These are phyloP conservation scores for Chromoteleia sp. DNA, from an alignment of 2,888 invertebrate species.

Conservation along the genomic window DNA sequence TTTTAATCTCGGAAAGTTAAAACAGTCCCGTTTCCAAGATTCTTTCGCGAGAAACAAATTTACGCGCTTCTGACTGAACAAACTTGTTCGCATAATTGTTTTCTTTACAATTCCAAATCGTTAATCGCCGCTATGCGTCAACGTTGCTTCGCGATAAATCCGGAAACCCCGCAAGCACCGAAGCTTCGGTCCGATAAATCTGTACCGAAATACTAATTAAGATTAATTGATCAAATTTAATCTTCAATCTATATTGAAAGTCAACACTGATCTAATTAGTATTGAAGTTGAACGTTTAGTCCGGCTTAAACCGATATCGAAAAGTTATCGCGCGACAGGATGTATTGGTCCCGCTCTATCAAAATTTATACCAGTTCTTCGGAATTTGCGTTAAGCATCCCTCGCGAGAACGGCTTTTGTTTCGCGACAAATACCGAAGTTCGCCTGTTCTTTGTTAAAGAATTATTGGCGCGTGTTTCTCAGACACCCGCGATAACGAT, in stretches of 20 bases:
- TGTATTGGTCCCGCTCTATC: conserved; percentile 20
- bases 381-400: conserved; percentile 11
- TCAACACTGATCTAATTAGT: conserved; percentile 49
- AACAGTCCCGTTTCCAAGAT: not conserved
- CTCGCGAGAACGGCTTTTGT: too few species aligned
- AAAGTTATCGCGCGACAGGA: conserved; percentile 44
- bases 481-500: not conserved
- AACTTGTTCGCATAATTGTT: conserved; percentile 1
- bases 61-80: not conserved
- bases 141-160: conserved; percentile 13
- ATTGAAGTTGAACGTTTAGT: conserved; percentile 41
- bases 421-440: too few species aligned
- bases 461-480: not conserved
- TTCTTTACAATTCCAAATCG: not conserved
- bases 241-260: conserved; percentile 46
- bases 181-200: conserved; percentile 29
- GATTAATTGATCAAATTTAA: conserved; percentile 53
- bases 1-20: conserved; percentile 36
- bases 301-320: conserved; percentile 44
- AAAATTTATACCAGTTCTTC: conserved; percentile 27
- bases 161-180: not conserved
- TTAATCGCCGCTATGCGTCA: conserved; percentile 13
- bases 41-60: not conserved
- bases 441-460: not conserved
- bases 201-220: conserved; percentile 52